A percentile compares a stretch with the other conserved stretches of the same genome.
These are phyloP conservation scores for Tetragonula clypearis DNA, from an alignment of 1,140 invertebrate species.

Conservation along the genomic window DNA sequence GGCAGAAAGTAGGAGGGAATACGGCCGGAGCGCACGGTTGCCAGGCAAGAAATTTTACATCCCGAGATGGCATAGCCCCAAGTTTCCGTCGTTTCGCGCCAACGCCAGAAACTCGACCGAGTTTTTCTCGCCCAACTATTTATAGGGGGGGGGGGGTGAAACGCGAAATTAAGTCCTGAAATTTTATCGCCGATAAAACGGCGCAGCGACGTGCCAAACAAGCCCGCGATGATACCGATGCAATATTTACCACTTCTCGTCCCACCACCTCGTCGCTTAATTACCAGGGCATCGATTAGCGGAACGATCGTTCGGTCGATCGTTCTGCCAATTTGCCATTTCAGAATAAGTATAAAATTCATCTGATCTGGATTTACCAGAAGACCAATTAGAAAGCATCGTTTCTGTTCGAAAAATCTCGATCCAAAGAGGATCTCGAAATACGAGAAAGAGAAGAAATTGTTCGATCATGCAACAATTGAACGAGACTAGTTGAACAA, in stretches of 20 bases:
- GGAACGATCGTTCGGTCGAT: background rate
- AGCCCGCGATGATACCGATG: background rate
- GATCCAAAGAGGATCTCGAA: too few relatives aligned
- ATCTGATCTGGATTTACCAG: background rate
- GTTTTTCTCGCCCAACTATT: conserved; percentile 61
- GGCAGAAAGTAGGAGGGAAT: background rate
- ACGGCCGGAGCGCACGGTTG: conserved; percentile 21
- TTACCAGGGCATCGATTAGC: background rate
- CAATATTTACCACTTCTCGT: background rate
- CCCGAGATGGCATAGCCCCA: conserved; percentile 63
- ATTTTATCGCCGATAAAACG: conserved; percentile 50
- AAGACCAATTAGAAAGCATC: background rate
- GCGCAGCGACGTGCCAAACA: background rate
- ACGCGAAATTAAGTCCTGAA: conserved; percentile 51
- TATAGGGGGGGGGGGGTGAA: conserved; percentile 41
- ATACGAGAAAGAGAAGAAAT: too few relatives aligned
- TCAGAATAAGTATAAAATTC: too few relatives aligned
- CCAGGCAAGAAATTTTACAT: conserved; percentile 65
- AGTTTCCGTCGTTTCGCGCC: conserved; percentile 61
- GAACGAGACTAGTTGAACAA: too few relatives aligned
- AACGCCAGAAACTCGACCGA: conserved; percentile 54
- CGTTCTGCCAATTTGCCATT: too few relatives aligned
- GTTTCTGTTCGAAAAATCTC: too few relatives aligned
- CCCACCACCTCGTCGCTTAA: background rate
- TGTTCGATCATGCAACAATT: too few relatives aligned